phyloP scores from a whole-genome alignment of 1,140 invertebrate species.

The Zaprionus nigranus region DNA sequence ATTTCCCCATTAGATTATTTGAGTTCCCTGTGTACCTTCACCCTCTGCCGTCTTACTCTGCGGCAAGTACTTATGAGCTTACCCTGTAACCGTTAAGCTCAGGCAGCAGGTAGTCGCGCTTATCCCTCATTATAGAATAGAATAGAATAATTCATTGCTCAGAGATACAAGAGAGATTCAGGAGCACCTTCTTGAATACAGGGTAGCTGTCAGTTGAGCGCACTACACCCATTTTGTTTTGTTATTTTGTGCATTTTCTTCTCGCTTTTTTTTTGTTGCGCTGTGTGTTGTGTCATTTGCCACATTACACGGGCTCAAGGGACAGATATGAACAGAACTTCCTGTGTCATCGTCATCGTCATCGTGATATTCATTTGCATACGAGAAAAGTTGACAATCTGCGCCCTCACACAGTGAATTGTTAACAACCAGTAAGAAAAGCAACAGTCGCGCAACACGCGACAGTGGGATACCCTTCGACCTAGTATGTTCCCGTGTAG shows the following conservation, averaged over 20 bases:
- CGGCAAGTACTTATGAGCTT: not conserved
- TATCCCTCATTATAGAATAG: not conserved
- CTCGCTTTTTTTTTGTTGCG: not conserved
- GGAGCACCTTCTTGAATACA: no score
- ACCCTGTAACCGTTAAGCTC: not conserved
- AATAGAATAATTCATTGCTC: no score
- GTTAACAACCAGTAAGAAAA: no score
- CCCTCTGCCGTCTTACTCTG: not conserved
- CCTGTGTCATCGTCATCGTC: conserved; percentile 62
- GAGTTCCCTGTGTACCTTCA: conserved; percentile 1
- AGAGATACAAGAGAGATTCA: no score
- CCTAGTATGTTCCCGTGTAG: no score
- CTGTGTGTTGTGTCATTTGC: conserved; percentile 18
- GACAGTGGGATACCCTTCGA: no score
- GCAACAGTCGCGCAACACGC: no score
- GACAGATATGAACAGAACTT: conserved; percentile 36
- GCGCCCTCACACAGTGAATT: conserved; percentile 16
- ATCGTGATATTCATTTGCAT: conserved; percentile 70
- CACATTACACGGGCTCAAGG: conserved; percentile 15
- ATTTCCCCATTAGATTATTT: conserved; percentile 58
- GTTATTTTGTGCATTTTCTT: conserved; percentile 1
- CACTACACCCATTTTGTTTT: not conserved
- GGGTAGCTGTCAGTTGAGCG: not conserved
- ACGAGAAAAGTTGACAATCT: conserved; percentile 45
- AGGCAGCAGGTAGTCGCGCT: not conserved